Conservation (phyloP, 2,113 vertebrate species). For the Mastomys natalensis region DNA sequence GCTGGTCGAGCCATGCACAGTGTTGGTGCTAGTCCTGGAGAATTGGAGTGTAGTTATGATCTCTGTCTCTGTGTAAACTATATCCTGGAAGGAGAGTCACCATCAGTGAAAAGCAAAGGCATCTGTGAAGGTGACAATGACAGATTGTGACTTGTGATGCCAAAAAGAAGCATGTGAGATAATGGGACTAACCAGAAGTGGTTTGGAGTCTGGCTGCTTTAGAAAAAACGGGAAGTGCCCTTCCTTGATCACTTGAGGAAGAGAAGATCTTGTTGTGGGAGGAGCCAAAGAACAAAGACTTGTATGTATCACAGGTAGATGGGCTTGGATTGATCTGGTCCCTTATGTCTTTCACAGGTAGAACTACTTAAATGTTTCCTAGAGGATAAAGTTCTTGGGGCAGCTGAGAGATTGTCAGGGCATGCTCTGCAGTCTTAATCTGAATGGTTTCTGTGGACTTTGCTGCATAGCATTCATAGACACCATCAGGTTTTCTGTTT, state of each 20-base stretch:
- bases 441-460: not conserved
- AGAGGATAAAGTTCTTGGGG: not conserved
- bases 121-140: not conserved
- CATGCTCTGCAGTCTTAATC: not conserved
- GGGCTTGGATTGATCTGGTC: not conserved
- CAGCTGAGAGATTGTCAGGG: not conserved
- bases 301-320: not conserved
- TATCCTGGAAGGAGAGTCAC: not conserved
- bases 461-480: not conserved
- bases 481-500: not conserved
- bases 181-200: not conserved
- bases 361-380: not conserved
- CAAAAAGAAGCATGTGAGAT: not conserved
- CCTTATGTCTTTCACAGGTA: not conserved
- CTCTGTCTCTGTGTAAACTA: not conserved
- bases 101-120: not conserved
- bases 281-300: not conserved
- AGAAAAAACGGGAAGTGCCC: not conserved
- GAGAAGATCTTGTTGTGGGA: not conserved
- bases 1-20: accelerated
- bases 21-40: not conserved
- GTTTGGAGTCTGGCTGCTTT: not conserved
- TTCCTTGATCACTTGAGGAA: not conserved
- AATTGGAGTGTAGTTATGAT: not conserved
- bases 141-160: not conserved